Percentiles rank a stretch among this genome's conserved stretches.
Evolutionary conservation across 2,113 vertebrate genomes (phyloP).

Genomic region (Pomatostomus ruficeps): DNA sequence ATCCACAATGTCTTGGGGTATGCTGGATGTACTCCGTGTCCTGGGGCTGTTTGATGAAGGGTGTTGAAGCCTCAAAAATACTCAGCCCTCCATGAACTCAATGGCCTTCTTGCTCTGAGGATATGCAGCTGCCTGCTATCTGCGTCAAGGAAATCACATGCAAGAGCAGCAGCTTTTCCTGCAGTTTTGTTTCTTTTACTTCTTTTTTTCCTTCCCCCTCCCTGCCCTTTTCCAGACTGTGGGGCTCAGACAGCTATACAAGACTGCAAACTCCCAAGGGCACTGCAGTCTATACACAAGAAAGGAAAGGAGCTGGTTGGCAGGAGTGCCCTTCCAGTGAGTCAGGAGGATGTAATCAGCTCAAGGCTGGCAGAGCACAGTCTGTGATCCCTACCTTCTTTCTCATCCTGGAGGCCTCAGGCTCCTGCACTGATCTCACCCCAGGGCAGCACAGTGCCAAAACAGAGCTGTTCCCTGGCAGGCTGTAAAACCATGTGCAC

Average conservation of each 20-base stretch:
- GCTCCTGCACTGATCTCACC: not conserved
- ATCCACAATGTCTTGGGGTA: not conserved
- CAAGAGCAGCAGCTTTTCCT: not conserved
- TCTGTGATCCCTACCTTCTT: not conserved
- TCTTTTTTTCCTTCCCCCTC: not conserved
- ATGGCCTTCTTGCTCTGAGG: not conserved
- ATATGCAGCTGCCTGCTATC: not conserved
- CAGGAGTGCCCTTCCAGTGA: not conserved
- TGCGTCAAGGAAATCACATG: not conserved
- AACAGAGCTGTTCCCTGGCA: not conserved
- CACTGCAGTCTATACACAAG: not conserved
- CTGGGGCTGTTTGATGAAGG: not conserved
- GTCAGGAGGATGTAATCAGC: not conserved
- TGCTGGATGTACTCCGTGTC: rapidly evolving
- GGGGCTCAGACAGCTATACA: not conserved
- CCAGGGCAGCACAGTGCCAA: not conserved
- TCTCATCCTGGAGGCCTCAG: not conserved
- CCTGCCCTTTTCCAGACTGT: not conserved
- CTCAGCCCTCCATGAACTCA: not conserved
- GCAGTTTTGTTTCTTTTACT: not conserved
- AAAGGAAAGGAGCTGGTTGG: not conserved
- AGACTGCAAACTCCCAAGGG: not conserved
- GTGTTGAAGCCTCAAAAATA: not conserved
- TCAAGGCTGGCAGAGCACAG: not conserved
- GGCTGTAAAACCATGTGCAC: not conserved